A percentile compares a stretch with the other conserved stretches of the same genome.
phyloP scores from a whole-genome alignment of 2,797 vertebrate genomes.

The Amniataba percoides region DNA sequence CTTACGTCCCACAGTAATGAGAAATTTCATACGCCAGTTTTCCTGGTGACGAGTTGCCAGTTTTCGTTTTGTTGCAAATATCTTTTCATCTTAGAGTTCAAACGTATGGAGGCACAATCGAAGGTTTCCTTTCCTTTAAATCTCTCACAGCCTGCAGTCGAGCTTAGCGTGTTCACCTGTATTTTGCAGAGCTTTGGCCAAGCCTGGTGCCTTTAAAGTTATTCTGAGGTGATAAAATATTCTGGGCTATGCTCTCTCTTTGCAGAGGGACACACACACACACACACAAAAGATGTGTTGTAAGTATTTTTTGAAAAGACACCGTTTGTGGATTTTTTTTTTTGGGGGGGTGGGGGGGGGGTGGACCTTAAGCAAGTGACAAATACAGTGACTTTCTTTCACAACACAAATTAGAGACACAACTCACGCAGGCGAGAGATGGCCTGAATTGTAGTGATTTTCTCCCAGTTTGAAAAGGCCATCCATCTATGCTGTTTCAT shows the following conservation, averaged over 20 bases:
- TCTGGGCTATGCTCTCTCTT: not conserved
- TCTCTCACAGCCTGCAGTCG: not conserved
- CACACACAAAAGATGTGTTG: not conserved
- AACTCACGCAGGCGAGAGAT: conserved; percentile 31
- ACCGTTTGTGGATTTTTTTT: not conserved
- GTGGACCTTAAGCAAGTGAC: not conserved
- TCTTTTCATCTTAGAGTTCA: conserved; percentile 14
- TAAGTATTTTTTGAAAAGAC: not conserved
- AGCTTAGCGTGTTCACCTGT: not conserved
- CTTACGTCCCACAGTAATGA: conserved; percentile 5
- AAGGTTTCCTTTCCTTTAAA: too few species aligned
- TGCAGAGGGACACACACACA: not conserved
- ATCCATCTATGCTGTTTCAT: conserved; percentile 65
- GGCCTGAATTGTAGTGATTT: conserved; percentile 52
- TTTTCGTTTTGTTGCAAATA: conserved; percentile 6
- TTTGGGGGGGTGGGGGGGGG: too few species aligned
- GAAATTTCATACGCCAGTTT: not conserved
- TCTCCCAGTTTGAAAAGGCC: conserved; percentile 53
- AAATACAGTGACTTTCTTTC: conserved; percentile 17
- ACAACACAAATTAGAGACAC: conserved; percentile 39
- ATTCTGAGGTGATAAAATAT: conserved; percentile 16
- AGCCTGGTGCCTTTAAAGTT: not conserved
- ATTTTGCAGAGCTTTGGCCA: not conserved
- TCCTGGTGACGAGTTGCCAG: not conserved
- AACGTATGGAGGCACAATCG: not conserved